These are phyloP conservation scores for Enchytraeus crypticus DNA, from an alignment of 2,888 invertebrate species.

Conservation along the genomic window DNA sequence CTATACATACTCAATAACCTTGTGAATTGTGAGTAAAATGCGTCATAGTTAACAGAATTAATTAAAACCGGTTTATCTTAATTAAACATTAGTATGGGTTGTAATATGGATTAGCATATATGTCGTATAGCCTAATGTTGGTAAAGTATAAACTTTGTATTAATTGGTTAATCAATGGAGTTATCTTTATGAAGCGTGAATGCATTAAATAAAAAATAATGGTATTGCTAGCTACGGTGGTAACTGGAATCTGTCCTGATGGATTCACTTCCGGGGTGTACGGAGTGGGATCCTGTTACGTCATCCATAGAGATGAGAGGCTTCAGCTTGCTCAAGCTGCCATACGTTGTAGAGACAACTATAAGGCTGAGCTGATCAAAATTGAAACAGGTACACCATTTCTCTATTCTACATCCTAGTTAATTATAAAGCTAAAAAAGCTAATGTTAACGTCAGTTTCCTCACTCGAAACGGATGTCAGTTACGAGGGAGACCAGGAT, in stretches of 20 bases:
- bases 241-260: conserved; percentile 12
- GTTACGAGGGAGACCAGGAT: no score
- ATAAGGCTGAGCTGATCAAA: background rate
- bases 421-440: no score
- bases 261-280: conserved; percentile 9
- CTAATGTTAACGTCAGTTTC: no score
- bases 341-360: conserved; percentile 4
- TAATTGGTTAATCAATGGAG: no score
- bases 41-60: background rate
- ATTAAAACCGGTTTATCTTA: background rate
- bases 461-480: no score
- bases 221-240: background rate
- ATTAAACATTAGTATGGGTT: background rate
- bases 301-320: background rate
- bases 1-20: background rate
- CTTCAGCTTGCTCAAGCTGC: background rate
- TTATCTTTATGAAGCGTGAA: no score
- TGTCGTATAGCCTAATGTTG: background rate
- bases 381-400: conserved; percentile 3
- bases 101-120: background rate
- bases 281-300: conserved; percentile 14
- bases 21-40: background rate
- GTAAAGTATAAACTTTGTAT: no score
- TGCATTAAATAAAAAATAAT: background rate
- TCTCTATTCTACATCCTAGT: no score